Percentiles rank a stretch among this genome's conserved stretches.
These are phyloP conservation scores for Sardina pilchardus DNA, from an alignment of 2,113 vertebrate species.

Conservation along the genomic window DNA sequence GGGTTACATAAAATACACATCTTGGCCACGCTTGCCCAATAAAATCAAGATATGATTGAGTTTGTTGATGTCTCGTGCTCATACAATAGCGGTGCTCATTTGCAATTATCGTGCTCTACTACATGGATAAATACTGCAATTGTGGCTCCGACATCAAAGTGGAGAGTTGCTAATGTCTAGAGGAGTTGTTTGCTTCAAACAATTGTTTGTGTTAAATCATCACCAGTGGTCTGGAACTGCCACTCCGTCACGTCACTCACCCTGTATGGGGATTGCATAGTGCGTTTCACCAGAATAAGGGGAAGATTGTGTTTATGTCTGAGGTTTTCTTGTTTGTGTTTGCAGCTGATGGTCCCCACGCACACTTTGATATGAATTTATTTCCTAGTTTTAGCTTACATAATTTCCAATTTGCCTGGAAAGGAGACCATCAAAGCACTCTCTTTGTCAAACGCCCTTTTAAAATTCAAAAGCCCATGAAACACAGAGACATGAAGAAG, in stretches of 20 bases:
- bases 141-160: not conserved
- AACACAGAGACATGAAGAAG: not conserved
- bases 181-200: not conserved
- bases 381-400: not conserved
- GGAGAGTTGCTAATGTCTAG: not conserved
- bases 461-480: conserved; percentile 13
- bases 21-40: not conserved
- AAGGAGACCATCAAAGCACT: conserved; percentile 9
- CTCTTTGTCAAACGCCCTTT: conserved; percentile 1
- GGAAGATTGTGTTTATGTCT: conserved; percentile 12
- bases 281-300: not conserved
- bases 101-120: not conserved
- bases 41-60: not conserved
- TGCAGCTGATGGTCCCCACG: conserved; percentile 15
- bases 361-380: conserved; percentile 21
- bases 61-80: not conserved
- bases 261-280: not conserved
- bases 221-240: not conserved
- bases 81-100: not conserved
- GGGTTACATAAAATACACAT: not conserved
- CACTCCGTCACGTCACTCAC: not conserved
- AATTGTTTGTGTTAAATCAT: not conserved
- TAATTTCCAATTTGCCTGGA: conserved; percentile 11
- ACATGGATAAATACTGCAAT: not conserved
- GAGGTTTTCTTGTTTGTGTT: conserved; percentile 3